Evolutionary conservation across 2,888 invertebrate species (phyloP).

Genomic region (Apantesis nais): DNA sequence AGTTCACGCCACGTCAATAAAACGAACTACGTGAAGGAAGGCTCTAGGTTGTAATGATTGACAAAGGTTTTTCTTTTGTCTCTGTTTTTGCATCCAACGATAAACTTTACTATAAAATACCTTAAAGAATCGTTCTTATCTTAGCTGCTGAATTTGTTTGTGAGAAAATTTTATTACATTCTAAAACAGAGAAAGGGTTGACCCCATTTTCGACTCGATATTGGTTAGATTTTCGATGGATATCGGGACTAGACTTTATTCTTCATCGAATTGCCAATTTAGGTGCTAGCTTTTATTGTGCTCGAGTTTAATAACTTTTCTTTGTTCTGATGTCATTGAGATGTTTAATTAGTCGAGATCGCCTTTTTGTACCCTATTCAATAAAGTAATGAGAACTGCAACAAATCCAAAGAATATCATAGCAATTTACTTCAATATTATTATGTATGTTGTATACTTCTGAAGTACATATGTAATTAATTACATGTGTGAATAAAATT

Average conservation of each 20-base stretch:
- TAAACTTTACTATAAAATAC: neutral
- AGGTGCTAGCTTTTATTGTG: neutral
- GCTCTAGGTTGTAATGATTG: slow-evolving; percentile 5
- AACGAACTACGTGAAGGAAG: neutral
- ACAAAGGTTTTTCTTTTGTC: slow-evolving; percentile 6
- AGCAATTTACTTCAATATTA: neutral
- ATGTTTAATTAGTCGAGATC: neutral
- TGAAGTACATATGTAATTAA: too few species aligned
- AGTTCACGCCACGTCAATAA: neutral
- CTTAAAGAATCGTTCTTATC: neutral
- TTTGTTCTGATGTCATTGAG: neutral
- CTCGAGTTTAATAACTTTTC: neutral
- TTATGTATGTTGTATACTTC: too few species aligned
- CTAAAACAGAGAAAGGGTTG: neutral
- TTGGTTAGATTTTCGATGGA: neutral
- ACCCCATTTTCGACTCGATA: neutral
- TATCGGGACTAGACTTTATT: neutral
- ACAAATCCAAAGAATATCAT: neutral
- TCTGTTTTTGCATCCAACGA: neutral
- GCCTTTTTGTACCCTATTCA: neutral
- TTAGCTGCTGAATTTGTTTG: neutral
- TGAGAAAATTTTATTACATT: neutral
- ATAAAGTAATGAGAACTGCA: neutral
- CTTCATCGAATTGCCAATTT: neutral
- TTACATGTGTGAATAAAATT: too few species aligned